These are phyloP conservation scores for Prunella himalayana DNA, from an alignment of 2,113 vertebrate genomes.

Conservation along the genomic window DNA sequence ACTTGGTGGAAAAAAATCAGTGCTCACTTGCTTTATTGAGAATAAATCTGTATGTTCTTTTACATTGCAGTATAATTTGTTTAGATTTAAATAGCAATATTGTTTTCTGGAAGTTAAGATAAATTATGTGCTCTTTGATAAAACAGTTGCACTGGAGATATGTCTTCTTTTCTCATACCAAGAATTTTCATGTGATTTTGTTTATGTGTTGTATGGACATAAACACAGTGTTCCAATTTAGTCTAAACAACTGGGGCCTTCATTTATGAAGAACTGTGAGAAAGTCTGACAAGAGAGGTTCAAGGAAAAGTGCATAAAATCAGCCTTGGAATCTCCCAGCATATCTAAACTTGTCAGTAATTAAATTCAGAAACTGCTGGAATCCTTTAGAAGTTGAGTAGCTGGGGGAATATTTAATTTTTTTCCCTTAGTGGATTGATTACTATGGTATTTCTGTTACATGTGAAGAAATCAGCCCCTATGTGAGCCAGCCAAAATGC, in stretches of 20 bases:
- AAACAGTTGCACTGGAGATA: neutral
- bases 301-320: neutral
- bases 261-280: conserved; percentile 56
- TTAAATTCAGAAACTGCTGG: conserved; percentile 32
- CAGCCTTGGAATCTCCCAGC: neutral
- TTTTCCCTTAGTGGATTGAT: conserved; percentile 33
- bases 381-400: conserved; percentile 47
- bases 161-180: conserved; percentile 36
- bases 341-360: conserved; percentile 13
- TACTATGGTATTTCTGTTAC: conserved; percentile 12
- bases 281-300: conserved; percentile 27
- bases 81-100: neutral
- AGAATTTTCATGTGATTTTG: conserved; percentile 33
- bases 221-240: conserved; percentile 62
- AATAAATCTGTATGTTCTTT: neutral
- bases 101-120: neutral
- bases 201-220: conserved; percentile 20
- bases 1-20: neutral
- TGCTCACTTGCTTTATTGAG: neutral
- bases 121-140: neutral
- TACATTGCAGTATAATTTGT: neutral
- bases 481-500: conserved; percentile 22
- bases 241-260: conserved; percentile 60
- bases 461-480: neutral
- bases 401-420: conserved; percentile 30